Base-by-base conservation (phyloP, 2,797 vertebrate genomes). In the Sebastes variabilis region DNA sequence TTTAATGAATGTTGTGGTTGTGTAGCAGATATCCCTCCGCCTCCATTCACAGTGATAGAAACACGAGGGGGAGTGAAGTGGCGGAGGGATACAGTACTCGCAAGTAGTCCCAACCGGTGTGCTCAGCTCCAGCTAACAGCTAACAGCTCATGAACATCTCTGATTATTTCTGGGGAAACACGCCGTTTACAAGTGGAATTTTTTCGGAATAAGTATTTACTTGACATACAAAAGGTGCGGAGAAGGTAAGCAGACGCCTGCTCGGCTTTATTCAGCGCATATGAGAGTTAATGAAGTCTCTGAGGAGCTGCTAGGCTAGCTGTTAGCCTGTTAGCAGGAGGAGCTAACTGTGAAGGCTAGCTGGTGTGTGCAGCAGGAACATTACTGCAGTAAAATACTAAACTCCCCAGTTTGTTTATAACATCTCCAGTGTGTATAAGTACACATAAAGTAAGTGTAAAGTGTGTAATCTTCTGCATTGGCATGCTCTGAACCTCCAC, bases 261-360 rank as follows among this genome's bases (percentile, higher is more conserved):
- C 4, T 20, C 9, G 7, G 25, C 22, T 70, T 24, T 69, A 68
- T 60, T 1, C 13, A 52, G 7, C 29, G 27, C 1, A 25, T 52
- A 68, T 84, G 8, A 80, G 38, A 92, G 76, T 87, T 81, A 52
- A 27, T 78, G 9, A 84, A 87, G 52, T 81, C 46, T 72, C 4
- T 30, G 12, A 74, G 75, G 76, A 89, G 86, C 88, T 86, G 67
- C 81, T 73, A 72, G 49, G 89, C 81, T 91, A 92, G 62, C 16
- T 24, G 52, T 77, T 80, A 84, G 77, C 71, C 4, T 70, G 54
- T 67, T 93, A 90, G 84, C 87, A 76, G 4, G n/a, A 16, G 60
- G 65, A 67, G 79, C 77, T 86, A 2, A 4, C 49, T 69, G 66
- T 38, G 72, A 64, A 77, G 9, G 36, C 6, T 11, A 5, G 8